phyloP scores from a whole-genome alignment of 2,113 vertebrate genomes.

The Bufo gargarizans region DNA sequence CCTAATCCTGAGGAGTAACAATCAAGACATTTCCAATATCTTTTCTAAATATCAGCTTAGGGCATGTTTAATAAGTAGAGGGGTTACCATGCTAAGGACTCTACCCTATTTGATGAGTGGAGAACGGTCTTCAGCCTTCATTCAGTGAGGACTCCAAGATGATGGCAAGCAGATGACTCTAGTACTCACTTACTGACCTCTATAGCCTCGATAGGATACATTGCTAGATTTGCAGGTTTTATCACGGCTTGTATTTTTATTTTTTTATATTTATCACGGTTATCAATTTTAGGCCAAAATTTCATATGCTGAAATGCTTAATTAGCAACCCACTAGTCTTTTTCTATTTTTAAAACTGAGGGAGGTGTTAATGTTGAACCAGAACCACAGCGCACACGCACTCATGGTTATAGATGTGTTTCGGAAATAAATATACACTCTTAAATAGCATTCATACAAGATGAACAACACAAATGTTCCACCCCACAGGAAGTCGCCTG shows the following conservation, averaged over 20 bases:
- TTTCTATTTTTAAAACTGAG: slow-evolving; percentile 27
- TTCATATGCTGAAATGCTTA: slow-evolving; percentile 75
- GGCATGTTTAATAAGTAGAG: background rate
- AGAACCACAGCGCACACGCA: slow-evolving; percentile 17
- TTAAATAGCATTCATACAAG: slow-evolving; percentile 27
- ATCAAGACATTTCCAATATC: too few relatives aligned
- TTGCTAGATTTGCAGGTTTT: background rate
- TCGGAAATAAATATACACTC: slow-evolving; percentile 14
- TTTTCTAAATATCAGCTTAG: background rate
- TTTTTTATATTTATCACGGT: too few relatives aligned
- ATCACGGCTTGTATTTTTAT: background rate
- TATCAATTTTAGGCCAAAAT: background rate
- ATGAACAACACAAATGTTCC: slow-evolving; percentile 43
- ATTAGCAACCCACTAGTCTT: background rate
- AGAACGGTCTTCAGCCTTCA: background rate
- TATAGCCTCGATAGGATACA: background rate
- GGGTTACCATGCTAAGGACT: background rate
- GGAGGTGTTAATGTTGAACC: slow-evolving; percentile 22
- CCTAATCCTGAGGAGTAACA: background rate
- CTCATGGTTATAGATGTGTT: slow-evolving; percentile 29
- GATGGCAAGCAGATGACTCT: background rate
- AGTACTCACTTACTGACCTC: background rate
- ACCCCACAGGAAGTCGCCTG: slow-evolving; percentile 21
- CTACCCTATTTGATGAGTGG: background rate
- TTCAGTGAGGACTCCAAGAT: background rate